Evolutionary conservation across 2,797 vertebrate species (phyloP).

Genomic region (Dermochelys coriacea): DNA sequence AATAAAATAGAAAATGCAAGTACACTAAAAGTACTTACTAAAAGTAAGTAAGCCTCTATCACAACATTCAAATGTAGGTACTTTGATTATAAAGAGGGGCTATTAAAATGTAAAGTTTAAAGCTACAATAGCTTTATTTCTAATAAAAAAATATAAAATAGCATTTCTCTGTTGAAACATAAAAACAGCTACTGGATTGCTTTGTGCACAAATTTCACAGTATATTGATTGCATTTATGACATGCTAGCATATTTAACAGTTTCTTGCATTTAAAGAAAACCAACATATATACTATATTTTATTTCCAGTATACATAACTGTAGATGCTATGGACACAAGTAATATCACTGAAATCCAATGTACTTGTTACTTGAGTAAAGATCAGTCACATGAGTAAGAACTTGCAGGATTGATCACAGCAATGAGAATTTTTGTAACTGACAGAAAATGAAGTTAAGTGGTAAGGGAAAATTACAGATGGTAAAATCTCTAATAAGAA

Average conservation of each 20-base stretch:
- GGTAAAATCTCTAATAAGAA: not conserved
- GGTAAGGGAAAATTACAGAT: not conserved
- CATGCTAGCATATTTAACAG: not conserved
- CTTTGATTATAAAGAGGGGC: not conserved
- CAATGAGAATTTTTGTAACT: not conserved
- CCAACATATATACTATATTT: not conserved
- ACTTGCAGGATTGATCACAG: not conserved
- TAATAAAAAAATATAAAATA: not conserved
- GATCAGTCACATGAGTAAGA: not conserved
- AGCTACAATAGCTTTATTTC: not conserved
- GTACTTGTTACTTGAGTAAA: not conserved
- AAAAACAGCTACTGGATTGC: not conserved
- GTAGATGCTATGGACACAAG: not conserved
- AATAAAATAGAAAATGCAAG: not conserved
- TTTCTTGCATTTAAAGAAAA: not conserved
- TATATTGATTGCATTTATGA: not conserved
- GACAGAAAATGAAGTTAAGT: not conserved
- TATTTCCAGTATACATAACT: too few relatives aligned
- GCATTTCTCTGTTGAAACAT: not conserved
- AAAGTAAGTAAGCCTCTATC: not conserved
- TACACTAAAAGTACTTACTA: not conserved
- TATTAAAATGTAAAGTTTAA: not conserved
- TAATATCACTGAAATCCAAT: not conserved
- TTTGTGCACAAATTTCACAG: not conserved
- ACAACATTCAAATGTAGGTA: not conserved